Evolutionary conservation across 2,113 vertebrate genomes (phyloP), one percentile per base, ranked within the genome.

Genomic region (Platysternon megacephalum): DNA sequence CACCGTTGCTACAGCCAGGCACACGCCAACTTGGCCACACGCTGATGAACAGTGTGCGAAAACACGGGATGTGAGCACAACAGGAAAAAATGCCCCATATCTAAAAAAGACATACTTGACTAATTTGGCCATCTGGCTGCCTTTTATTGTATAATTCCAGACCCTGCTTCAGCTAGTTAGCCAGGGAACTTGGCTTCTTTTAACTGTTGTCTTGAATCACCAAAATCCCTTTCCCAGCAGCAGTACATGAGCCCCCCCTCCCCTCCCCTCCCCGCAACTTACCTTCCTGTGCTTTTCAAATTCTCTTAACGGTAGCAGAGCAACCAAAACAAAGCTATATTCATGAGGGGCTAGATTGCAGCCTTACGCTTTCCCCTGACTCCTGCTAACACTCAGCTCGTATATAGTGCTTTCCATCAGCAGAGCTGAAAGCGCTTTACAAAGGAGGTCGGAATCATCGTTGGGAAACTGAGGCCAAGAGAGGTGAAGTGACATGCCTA

Each of bases 31-130:
- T 39, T 24, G 16, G 46, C n/a, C 17, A 12, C 49, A 28, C 13
- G 3, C 39, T 0, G 4, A 26, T 5, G 39, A 19, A 35, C 5
- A 4, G 61, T 2, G 1, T 13, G 29, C 6, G 49, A 10, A 42
- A 29, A 48, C 2, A 5, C 29, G 29, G 53, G 49, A 6, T 39
- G 22, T 26, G 80, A 82, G 26, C 13, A 39, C 51, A 53, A 39
- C 13, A 5, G 29, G 80, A 55, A 42, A 39, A 42, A 8, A 28
- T 14, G 32, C 39, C 3, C 1, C 1, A 7, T 9, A 51, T 35
- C 4, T 2, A 16, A 32, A 61, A 32, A 32, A 61, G 29, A 32
- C 55, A 58, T 61, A 61, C 52, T 10, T 53, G 14, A 46, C 68
- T 76, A 5, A 42, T 42, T 11, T 2, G 17, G 65, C 32, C 32